Conservation (phyloP, 1,140 invertebrate genomes). For the Atopsyche davidsoni region DNA sequence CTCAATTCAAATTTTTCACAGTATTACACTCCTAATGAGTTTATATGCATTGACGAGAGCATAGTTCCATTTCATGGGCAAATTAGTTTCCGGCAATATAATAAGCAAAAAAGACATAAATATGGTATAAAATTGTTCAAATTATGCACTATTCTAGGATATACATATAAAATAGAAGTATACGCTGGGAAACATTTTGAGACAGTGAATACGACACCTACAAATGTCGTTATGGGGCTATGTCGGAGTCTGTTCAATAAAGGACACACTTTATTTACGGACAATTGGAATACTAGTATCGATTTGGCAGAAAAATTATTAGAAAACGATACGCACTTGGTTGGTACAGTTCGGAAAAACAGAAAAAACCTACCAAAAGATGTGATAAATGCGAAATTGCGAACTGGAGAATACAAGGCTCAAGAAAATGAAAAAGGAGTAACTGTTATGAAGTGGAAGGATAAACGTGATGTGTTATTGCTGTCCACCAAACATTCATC, state of each 20-base stretch:
- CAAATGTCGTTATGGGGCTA: slow-evolving; percentile 27
- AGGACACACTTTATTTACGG: slow-evolving; percentile 31
- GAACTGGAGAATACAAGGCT: slow-evolving; percentile 34
- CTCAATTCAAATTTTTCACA: slow-evolving; percentile 6
- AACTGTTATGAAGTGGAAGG: slow-evolving; percentile 40
- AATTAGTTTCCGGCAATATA: slow-evolving; percentile 32
- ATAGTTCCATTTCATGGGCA: slow-evolving; percentile 34
- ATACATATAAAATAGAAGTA: slow-evolving; percentile 33
- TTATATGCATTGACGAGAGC: slow-evolving; percentile 33
- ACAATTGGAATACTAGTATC: slow-evolving; percentile 41
- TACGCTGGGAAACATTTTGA: slow-evolving; percentile 32
- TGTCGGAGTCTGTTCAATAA: slow-evolving; percentile 28
- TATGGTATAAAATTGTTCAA: slow-evolving; percentile 38
- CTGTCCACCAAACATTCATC: slow-evolving; percentile 37
- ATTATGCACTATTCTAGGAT: slow-evolving; percentile 31
- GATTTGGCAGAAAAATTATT: slow-evolving; percentile 38
- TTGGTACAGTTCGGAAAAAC: slow-evolving; percentile 41
- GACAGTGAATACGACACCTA: slow-evolving; percentile 18
- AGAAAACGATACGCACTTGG: slow-evolving; percentile 41
- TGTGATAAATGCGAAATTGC: slow-evolving; percentile 36
- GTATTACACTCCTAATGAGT: slow-evolving; percentile 11
- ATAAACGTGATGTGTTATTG: slow-evolving; percentile 38
- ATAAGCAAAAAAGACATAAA: slow-evolving; percentile 33
- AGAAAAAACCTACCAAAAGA: slow-evolving; percentile 36
- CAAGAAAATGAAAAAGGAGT: slow-evolving; percentile 37